These are phyloP conservation scores for Bombus sibiricus DNA, from an alignment of 1,140 invertebrate genomes.

Conservation along the genomic window DNA sequence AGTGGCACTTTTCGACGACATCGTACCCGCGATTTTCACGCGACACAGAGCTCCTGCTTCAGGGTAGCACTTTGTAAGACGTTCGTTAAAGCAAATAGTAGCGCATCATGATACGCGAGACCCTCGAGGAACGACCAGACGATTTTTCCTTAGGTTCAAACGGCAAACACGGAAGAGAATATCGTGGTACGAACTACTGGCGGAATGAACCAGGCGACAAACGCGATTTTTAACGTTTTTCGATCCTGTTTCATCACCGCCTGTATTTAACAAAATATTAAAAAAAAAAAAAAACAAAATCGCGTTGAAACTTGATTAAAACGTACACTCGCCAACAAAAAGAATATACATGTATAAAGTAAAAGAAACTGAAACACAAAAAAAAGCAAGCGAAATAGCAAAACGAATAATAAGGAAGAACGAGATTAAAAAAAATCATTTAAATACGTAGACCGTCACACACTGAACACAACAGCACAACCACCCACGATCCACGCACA, in stretches of 20 bases:
- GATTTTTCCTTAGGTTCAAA: not conserved
- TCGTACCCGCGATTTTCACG: not conserved
- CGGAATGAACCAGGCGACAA: not conserved
- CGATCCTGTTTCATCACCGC: not conserved
- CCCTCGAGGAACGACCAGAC: slow-evolving; percentile 9
- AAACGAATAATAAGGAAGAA: not conserved
- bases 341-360: not conserved
- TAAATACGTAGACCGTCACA: slow-evolving; percentile 68
- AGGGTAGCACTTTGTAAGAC: slow-evolving; percentile 16
- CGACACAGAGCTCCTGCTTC: not conserved
- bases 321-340: not conserved
- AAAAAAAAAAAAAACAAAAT: not conserved
- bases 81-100: slow-evolving; percentile 10
- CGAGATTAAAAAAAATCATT: not conserved
- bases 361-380: not conserved
- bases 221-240: not conserved
- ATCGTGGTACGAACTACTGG: not conserved
- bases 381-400: not conserved
- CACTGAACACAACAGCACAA: slow-evolving; percentile 77
- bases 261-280: not conserved
- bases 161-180: not conserved
- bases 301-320: not conserved
- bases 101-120: not conserved
- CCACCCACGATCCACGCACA: slow-evolving; percentile 60
- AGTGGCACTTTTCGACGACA: slow-evolving; percentile 22